A percentile compares a stretch with the other conserved stretches of the same genome.
Evolutionary conservation across 2,113 vertebrate species (phyloP).

Genomic region (Bufo bufo): DNA sequence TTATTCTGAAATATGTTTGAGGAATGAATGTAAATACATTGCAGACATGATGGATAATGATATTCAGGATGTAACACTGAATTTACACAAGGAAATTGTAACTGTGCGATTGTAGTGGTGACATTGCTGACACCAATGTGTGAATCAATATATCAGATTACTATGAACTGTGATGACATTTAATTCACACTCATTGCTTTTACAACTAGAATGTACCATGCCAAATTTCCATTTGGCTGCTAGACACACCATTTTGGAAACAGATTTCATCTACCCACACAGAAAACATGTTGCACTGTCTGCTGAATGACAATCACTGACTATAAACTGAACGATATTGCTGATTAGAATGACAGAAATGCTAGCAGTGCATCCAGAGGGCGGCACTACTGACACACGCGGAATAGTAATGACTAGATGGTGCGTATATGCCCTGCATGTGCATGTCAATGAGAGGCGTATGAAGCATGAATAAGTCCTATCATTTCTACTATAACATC

Average conservation of each 20-base stretch:
- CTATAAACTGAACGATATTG: constrained; percentile 27
- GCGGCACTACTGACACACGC: neutral
- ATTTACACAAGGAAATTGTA: neutral
- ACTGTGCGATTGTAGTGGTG: neutral
- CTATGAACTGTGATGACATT: constrained; percentile 3
- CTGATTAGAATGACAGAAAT: neutral
- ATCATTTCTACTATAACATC: too few species aligned
- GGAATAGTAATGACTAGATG: neutral
- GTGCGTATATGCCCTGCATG: neutral
- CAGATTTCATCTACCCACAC: constrained; percentile 21
- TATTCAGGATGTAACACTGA: neutral
- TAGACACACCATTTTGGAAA: constrained; percentile 9
- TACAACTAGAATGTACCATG: neutral
- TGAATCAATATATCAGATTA: constrained; percentile 14
- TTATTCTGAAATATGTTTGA: neutral
- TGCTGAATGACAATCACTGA: constrained; percentile 17
- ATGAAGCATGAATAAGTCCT: neutral
- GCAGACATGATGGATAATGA: neutral
- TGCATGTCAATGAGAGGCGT: neutral
- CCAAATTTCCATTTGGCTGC: constrained; percentile 28
- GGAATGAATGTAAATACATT: neutral
- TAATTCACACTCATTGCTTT: constrained; percentile 29
- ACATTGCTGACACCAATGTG: neutral
- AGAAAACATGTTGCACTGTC: constrained; percentile 24
- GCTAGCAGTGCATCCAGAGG: neutral